Evolutionary conservation across 2,888 invertebrate species (phyloP).

Genomic region (Kryphioiulus occultus): DNA sequence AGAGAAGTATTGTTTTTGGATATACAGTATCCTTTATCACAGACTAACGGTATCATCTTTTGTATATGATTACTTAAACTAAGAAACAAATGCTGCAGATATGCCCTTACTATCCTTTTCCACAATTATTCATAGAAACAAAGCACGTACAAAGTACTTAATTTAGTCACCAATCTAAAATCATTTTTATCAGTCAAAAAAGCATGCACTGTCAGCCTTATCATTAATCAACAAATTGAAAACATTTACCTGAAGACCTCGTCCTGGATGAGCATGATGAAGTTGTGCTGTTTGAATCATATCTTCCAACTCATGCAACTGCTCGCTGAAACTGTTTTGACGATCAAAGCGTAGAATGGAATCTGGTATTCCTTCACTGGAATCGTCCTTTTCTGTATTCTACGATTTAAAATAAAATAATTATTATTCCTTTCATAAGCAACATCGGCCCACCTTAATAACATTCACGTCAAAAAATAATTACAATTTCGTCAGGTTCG

Average conservation of each 20-base stretch:
- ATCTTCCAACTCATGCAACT: constrained; percentile 59
- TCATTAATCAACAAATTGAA: not conserved
- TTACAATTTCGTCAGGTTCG: constrained; percentile 41
- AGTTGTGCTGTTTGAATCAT: constrained; percentile 74
- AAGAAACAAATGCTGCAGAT: no score
- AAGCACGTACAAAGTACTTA: not conserved
- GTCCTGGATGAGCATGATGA: constrained; percentile 60
- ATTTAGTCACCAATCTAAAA: not conserved
- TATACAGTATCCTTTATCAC: not conserved
- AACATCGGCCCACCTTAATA: not conserved
- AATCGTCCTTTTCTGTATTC: constrained; percentile 41
- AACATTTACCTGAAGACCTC: constrained; percentile 48
- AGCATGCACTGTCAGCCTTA: not conserved
- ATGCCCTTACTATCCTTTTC: not conserved
- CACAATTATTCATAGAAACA: no score
- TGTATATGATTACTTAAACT: no score
- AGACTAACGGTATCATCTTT: no score
- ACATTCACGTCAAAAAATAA: not conserved
- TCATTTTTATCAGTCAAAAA: not conserved
- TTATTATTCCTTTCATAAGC: not conserved
- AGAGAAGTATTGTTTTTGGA: not conserved
- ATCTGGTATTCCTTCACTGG: not conserved
- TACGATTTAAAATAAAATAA: not conserved
- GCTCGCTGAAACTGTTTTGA: constrained; percentile 46
- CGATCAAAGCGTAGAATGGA: constrained; percentile 34